Evolutionary conservation across 2,113 vertebrate genomes (phyloP).

Genomic region (Rhinoderma darwinii): DNA sequence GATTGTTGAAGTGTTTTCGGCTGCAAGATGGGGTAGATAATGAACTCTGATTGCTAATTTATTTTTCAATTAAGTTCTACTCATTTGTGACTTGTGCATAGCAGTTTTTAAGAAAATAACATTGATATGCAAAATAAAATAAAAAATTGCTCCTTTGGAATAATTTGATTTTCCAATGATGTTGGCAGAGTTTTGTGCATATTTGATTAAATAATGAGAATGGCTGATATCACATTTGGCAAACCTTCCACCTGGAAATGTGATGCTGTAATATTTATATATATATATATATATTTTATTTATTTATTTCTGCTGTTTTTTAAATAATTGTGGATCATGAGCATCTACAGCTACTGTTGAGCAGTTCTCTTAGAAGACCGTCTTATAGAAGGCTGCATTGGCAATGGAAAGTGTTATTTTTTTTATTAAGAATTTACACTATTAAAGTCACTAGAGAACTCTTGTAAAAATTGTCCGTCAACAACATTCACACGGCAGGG

Average conservation of each 20-base stretch:
- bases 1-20: constrained; percentile 50
- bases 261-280: constrained; percentile 35
- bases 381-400: background rate
- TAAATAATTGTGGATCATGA: constrained; percentile 34
- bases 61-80: constrained; percentile 59
- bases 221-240: constrained; percentile 51
- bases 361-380: background rate
- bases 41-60: constrained; percentile 60
- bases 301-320: constrained; percentile 51
- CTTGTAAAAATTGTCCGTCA: background rate
- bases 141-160: constrained; percentile 54
- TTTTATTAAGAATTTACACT: background rate
- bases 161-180: constrained; percentile 59
- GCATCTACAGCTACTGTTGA: constrained; percentile 17
- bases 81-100: constrained; percentile 57
- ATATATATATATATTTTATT: constrained; percentile 47
- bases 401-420: constrained; percentile 24
- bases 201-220: constrained; percentile 60
- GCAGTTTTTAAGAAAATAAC: constrained; percentile 58
- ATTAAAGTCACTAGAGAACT: too few species aligned
- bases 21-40: constrained; percentile 52
- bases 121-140: constrained; percentile 54
- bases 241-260: constrained; percentile 56
- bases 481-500: background rate
- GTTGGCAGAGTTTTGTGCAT: constrained; percentile 55